phyloP scores from a whole-genome alignment of 2,113 vertebrate species.

The Hydrochoerus hydrochaeris region DNA sequence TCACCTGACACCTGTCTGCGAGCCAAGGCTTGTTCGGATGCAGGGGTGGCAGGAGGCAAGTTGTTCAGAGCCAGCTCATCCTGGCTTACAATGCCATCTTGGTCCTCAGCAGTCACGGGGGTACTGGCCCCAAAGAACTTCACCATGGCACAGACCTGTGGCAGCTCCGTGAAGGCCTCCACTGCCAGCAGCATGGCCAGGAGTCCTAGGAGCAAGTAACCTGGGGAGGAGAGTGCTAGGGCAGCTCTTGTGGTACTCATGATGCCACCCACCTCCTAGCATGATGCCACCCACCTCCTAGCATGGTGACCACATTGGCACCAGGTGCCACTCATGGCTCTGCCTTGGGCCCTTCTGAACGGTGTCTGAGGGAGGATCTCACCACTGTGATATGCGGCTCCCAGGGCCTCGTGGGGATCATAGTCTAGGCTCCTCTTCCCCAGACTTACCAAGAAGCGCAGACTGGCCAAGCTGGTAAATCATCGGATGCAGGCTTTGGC shows the following conservation, averaged over 20 bases:
- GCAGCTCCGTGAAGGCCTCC: constrained; percentile 75
- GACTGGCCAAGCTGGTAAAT: constrained; percentile 82
- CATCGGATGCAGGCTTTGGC: constrained; percentile 29
- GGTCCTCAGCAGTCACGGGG: constrained; percentile 56
- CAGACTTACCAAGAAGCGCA: constrained; percentile 86
- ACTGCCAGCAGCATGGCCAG: constrained; percentile 79
- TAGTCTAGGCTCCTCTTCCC: neutral
- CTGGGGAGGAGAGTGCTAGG: constrained; percentile 60
- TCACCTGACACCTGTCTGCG: constrained; percentile 13
- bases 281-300: neutral
- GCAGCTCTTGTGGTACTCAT: neutral
- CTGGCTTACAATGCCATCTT: constrained; percentile 61
- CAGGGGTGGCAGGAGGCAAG: neutral
- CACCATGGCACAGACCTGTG: constrained; percentile 60
- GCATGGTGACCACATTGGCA: no score
- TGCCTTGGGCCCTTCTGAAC: neutral
- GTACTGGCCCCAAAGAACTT: constrained; percentile 61
- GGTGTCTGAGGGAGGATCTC: neutral
- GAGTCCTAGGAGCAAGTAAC: constrained; percentile 83
- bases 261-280: neutral
- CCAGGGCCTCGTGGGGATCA: neutral
- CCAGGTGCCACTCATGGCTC: neutral
- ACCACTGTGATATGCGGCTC: neutral
- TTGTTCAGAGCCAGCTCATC: constrained; percentile 70
- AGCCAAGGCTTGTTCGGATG: neutral